Percentiles rank a stretch among this genome's conserved stretches.
Conservation (phyloP, 2,113 vertebrate genomes). For the Hippoglossus stenolepis region DNA sequence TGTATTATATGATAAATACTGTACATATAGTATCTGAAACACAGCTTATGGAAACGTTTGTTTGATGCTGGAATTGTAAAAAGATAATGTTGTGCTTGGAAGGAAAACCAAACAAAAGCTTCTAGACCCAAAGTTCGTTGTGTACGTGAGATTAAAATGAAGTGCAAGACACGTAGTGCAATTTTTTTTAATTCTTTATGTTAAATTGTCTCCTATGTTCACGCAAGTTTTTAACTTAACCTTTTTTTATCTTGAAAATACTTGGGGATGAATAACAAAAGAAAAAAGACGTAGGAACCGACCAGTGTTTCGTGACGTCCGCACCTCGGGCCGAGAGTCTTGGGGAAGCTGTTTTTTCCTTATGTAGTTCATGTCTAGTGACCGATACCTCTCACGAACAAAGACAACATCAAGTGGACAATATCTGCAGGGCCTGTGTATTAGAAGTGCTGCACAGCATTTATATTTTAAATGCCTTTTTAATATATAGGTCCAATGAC, state of each 20-base stretch:
- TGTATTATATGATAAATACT: background rate
- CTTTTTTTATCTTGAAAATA: no score
- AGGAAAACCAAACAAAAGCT: background rate
- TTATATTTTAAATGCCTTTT: background rate
- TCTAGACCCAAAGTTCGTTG: no score
- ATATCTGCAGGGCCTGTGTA: no score
- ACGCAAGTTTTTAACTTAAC: no score
- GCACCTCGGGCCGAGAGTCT: background rate
- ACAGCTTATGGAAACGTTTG: background rate
- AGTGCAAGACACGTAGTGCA: no score
- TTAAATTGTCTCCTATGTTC: no score
- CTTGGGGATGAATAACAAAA: no score
- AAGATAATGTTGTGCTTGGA: no score
- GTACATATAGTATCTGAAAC: background rate
- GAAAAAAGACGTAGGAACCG: no score
- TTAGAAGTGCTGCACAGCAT: background rate
- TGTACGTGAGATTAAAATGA: no score
- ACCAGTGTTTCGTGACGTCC: background rate
- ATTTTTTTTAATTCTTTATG: no score
- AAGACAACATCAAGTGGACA: slow-evolving; percentile 3
- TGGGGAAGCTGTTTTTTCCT: background rate
- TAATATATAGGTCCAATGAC: no score
- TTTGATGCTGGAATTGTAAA: background rate
- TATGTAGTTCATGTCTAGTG: slow-evolving; percentile 1
- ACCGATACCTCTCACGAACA: background rate